These are phyloP conservation scores for Butorides virescens DNA, from an alignment of 2,113 vertebrate genomes.

Conservation along the genomic window DNA sequence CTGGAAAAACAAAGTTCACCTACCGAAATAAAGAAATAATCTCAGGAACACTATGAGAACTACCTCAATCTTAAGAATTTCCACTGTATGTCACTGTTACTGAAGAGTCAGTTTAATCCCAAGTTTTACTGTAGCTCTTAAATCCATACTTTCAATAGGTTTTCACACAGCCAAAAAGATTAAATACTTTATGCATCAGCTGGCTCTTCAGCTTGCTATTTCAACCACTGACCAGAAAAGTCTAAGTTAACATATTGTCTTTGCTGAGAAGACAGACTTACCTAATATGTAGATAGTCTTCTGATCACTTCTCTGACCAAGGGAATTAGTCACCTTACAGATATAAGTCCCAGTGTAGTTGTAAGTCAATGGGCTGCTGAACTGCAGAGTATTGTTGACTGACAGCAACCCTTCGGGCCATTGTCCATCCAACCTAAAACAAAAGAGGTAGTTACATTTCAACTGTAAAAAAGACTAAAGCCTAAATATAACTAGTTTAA, in stretches of 20 bases:
- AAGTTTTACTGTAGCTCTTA: background rate
- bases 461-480: background rate
- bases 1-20: background rate
- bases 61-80: background rate
- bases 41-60: background rate
- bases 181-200: background rate
- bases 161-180: background rate
- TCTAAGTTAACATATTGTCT: background rate
- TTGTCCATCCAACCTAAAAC: slow-evolving; percentile 82
- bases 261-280: slow-evolving; percentile 65
- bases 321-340: slow-evolving; percentile 89
- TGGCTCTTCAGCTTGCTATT: background rate
- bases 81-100: background rate
- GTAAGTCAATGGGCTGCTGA: slow-evolving; percentile 84
- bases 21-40: background rate
- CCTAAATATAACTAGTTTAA: background rate
- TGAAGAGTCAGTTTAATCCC: background rate
- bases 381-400: slow-evolving; percentile 86
- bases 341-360: slow-evolving; percentile 92
- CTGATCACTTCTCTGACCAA: slow-evolving; percentile 85
- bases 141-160: background rate
- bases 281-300: slow-evolving; percentile 89
- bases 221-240: background rate
- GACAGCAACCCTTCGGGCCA: slow-evolving; percentile 87
- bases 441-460: background rate